Conservation (phyloP, 2,113 vertebrate species). For the Setophaga coronata region DNA sequence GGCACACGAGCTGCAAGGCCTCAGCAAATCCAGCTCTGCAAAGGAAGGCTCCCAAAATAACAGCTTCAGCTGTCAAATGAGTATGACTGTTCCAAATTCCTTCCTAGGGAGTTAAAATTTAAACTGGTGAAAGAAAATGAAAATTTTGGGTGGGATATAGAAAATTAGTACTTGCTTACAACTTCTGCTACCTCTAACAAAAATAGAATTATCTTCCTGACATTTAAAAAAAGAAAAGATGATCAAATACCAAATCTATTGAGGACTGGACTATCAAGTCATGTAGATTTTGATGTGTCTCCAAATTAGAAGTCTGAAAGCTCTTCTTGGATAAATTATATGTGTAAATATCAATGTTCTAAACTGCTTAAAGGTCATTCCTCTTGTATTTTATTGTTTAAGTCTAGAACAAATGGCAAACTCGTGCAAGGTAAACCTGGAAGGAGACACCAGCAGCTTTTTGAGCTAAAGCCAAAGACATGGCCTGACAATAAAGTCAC, state of each 20-base stretch:
- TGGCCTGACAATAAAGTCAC: background rate
- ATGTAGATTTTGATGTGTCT: background rate
- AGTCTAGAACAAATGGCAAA: constrained; percentile 20
- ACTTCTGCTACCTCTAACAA: background rate
- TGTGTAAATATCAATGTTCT: background rate
- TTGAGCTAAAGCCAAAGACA: background rate
- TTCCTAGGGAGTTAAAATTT: background rate
- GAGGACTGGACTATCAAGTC: background rate
- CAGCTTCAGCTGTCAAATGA: constrained; percentile 10
- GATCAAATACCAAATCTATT: background rate
- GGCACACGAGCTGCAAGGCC: background rate
- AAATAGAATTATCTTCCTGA: constrained; percentile 5
- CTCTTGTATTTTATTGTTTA: background rate
- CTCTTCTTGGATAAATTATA: background rate
- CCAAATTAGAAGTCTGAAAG: background rate
- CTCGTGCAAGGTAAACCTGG: background rate
- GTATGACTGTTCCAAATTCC: background rate
- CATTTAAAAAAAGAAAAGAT: background rate
- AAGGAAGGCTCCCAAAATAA: constrained; percentile 26
- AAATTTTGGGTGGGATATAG: background rate
- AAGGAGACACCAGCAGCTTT: background rate
- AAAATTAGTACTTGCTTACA: background rate
- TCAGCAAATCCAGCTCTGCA: background rate
- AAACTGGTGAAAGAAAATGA: background rate
- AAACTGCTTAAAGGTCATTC: background rate